Evolutionary conservation across 2,113 vertebrate species (phyloP).

Genomic region (Addax nasomaculatus): DNA sequence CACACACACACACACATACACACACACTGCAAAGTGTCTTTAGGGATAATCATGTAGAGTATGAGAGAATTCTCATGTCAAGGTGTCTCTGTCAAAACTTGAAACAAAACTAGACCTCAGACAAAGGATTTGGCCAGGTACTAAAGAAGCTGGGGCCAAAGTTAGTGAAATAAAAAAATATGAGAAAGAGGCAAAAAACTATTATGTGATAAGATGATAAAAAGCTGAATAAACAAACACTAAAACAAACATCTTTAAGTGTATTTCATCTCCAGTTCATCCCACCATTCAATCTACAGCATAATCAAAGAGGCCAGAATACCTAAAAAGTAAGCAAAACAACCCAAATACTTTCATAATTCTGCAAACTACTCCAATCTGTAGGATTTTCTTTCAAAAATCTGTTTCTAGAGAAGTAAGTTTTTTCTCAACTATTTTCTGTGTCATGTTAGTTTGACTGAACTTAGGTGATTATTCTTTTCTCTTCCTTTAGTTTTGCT

Average conservation of each 20-base stretch:
- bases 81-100: neutral
- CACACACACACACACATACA: neutral
- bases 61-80: neutral
- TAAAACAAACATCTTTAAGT: neutral
- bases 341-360: neutral
- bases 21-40: neutral
- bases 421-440: neutral
- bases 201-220: neutral
- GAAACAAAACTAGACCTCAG: neutral
- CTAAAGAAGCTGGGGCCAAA: neutral
- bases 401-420: neutral
- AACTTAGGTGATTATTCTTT: conserved; percentile 14
- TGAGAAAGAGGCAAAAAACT: neutral
- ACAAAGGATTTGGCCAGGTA: neutral
- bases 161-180: neutral
- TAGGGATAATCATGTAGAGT: neutral
- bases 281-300: neutral
- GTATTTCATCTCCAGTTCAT: neutral
- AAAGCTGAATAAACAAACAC: neutral
- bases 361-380: neutral
- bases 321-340: neutral
- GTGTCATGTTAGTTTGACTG: neutral
- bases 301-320: neutral
- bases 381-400: neutral
- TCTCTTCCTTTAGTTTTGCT: conserved; percentile 10